phyloP scores from a whole-genome alignment of 1,140 invertebrate genomes.

The Whitmania pigra region DNA sequence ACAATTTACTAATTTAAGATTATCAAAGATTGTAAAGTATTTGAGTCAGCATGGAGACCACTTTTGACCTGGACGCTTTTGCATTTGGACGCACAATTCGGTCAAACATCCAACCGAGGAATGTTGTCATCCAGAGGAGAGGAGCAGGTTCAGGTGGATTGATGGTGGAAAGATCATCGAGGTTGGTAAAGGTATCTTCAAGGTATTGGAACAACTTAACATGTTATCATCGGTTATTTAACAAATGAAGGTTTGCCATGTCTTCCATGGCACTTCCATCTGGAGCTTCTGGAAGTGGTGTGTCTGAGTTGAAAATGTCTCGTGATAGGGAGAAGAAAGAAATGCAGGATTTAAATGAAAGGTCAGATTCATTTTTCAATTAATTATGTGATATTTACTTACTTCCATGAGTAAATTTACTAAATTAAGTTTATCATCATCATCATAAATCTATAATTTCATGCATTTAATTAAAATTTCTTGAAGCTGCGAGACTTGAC shows the following conservation, averaged over 20 bases:
- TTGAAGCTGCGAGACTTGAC: no score
- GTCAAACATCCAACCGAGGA: constrained; percentile 25
- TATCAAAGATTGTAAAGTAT: no score
- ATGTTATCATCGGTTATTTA: neutral
- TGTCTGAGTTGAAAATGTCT: constrained; percentile 37
- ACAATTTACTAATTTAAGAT: no score
- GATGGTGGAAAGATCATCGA: neutral
- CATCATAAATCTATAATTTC: no score
- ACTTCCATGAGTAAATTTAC: neutral
- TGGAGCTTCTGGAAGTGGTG: constrained; percentile 33
- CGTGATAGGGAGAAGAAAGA: constrained; percentile 37
- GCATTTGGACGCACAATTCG: constrained; percentile 19
- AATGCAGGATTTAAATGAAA: constrained; percentile 27
- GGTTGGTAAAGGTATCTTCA: no score
- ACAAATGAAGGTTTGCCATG: neutral
- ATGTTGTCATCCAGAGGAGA: constrained; percentile 26
- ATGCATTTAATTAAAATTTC: no score
- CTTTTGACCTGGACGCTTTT: neutral
- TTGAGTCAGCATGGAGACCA: neutral
- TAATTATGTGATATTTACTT: neutral
- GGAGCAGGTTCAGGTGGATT: constrained; percentile 23
- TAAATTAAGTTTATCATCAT: no score
- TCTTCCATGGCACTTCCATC: neutral
- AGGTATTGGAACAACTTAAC: no score
- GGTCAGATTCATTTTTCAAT: neutral